Conservation (phyloP, 2,797 vertebrate species). For the Fistularia commersonii region DNA sequence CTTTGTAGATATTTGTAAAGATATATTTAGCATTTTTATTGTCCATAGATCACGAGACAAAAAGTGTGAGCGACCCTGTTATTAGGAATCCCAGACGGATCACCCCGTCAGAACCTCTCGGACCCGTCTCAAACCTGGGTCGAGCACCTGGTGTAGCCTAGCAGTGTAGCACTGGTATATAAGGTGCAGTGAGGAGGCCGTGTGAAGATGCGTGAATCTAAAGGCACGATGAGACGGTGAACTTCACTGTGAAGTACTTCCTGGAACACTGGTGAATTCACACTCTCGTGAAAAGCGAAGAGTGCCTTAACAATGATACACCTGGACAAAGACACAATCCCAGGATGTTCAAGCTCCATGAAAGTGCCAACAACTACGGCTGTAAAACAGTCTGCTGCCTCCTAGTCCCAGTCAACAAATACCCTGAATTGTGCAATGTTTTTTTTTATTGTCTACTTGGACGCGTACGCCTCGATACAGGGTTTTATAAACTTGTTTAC, state of each 20-base stretch:
- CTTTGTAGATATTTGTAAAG: too few species aligned
- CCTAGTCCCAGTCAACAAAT: constrained; percentile 25
- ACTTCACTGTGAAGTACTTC: constrained; percentile 2
- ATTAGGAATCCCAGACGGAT: too few species aligned
- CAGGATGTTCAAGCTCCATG: constrained; percentile 7
- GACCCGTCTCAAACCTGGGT: too few species aligned
- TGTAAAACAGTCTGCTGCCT: constrained; percentile 23
- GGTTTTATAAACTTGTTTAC: constrained; percentile 47
- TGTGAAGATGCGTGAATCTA: too few species aligned
- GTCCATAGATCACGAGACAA: too few species aligned
- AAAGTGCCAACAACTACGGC: constrained; percentile 21
- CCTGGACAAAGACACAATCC: constrained; percentile 14
- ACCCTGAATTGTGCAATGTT: constrained; percentile 2
- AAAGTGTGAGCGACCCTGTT: too few species aligned
- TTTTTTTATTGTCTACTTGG: constrained; percentile 10
- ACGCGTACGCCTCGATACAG: constrained; percentile 11
- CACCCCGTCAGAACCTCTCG: too few species aligned
- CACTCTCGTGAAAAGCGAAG: constrained; percentile 2
- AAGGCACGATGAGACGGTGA: too few species aligned
- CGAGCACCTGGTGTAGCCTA: too few species aligned
- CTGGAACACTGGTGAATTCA: constrained; percentile 5
- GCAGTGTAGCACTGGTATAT: too few species aligned
- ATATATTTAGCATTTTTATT: too few species aligned
- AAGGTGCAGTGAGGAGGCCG: too few species aligned
- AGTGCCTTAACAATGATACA: neutral